These are phyloP conservation scores for Hormiphora californensis DNA, from an alignment of 37 sponge, comb jelly and placozoan genomes.

Conservation along the genomic window DNA sequence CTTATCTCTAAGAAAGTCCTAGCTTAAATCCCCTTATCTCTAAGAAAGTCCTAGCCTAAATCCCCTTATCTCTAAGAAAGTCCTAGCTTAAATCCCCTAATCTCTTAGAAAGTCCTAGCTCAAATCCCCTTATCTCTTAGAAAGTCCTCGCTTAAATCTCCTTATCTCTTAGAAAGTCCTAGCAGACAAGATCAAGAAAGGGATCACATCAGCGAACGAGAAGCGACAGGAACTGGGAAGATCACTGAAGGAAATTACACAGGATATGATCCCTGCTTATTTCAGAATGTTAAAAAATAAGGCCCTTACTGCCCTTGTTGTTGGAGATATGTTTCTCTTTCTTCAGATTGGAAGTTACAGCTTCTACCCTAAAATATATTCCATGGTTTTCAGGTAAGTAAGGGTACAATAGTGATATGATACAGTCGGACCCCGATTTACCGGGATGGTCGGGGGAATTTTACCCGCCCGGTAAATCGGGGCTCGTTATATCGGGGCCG, in stretches of 20 bases:
- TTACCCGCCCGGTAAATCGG: not conserved
- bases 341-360: slow-evolving; percentile 5
- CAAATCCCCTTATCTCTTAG: no score
- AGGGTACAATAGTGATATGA: no score
- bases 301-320: not conserved
- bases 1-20: no score
- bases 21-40: no score
- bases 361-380: slow-evolving; percentile 10
- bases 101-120: no score
- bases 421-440: no score
- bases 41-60: no score
- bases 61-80: no score
- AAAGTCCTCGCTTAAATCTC: not conserved
- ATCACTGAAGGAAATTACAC: slow-evolving; percentile 10
- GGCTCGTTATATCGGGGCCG: not conserved
- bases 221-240: not conserved
- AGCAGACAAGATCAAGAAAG: not conserved
- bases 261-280: slow-evolving; percentile 11
- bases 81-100: no score
- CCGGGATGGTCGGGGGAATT: no score
- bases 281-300: not conserved
- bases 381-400: slow-evolving; percentile 44
- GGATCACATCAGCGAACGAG: slow-evolving; percentile 1
- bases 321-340: not conserved
- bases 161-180: not conserved